Evolutionary conservation across 2,888 invertebrate species (phyloP), one percentile per base, ranked within the genome.

Genomic region (Cephus rjabovi): DNA sequence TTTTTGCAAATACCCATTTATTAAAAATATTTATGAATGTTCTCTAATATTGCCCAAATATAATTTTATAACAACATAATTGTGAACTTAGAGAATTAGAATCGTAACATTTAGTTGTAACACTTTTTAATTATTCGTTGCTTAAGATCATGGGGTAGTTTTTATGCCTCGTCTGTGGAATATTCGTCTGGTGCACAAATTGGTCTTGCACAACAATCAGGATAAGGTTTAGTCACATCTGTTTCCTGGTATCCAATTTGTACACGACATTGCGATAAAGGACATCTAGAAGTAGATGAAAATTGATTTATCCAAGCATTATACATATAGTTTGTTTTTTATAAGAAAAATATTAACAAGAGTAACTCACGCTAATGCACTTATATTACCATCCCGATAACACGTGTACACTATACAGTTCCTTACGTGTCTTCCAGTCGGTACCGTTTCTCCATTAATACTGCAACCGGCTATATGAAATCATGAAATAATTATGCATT

Each of bases 151-250:
- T 23, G 23, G 23, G 3, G 23, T 23, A 2, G 56, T 23, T 23
- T 56, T 15, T 56, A 56, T 23, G 9, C 56, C 4, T 4, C 6
- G 6, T 0, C 56, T 4, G 9, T 1, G 23, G 23, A 56, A 15
- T 9, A 3, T 9, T 23, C 6, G 6, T 40, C 15, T 40, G 56
- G 4, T 12, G 31, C 40, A 56, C 86, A 87, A 73, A 80, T 81
- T 9, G 82, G 78, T 34, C 81, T 70, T 1, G 15, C 79, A 35
- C 87, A 87, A 37, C 85, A 86, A 12, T 83, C 74, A 0, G 87
- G 85, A 68, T 79, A 85, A 12, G 82, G 79, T 73, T 84, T 86
- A 11, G 73, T 77, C 30, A 80, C 33, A 79, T 84, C 79, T 9
- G n/a, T 30, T 11, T 78, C 68, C 3, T 73, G 76, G 73, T 82